phyloP scores from a whole-genome alignment of 2,888 invertebrate genomes.

The Diaprepes abbreviatus region DNA sequence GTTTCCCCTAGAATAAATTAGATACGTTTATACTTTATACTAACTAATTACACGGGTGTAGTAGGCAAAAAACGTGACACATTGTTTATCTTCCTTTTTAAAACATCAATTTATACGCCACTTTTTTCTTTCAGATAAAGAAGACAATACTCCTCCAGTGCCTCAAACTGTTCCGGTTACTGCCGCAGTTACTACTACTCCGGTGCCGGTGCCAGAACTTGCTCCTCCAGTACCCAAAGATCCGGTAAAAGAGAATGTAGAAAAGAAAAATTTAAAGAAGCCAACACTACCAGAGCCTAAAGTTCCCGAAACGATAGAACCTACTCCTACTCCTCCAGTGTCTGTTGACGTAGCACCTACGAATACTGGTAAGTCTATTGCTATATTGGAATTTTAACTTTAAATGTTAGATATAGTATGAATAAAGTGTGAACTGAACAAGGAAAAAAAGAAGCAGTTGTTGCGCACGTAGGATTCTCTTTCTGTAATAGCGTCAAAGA shows the following conservation, averaged over 20 bases:
- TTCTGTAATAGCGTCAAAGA: too few species aligned
- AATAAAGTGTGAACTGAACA: too few species aligned
- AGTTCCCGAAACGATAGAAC: conserved; percentile 15
- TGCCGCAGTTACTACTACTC: conserved; percentile 13
- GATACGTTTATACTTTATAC: too few species aligned
- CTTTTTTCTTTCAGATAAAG: conserved; percentile 41
- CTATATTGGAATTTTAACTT: too few species aligned
- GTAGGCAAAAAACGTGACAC: too few species aligned
- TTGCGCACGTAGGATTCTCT: too few species aligned
- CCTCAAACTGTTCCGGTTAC: conserved; percentile 23
- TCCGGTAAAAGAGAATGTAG: conserved; percentile 19
- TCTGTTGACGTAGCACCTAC: conserved; percentile 9
- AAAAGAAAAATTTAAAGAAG: conserved; percentile 41
- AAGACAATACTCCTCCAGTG: conserved; percentile 36
- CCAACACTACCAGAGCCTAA: conserved; percentile 5
- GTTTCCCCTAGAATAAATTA: too few species aligned
- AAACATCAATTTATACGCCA: too few species aligned
- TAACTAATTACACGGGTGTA: too few species aligned
- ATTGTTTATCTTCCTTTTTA: too few species aligned
- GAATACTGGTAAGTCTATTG: conserved; percentile 42
- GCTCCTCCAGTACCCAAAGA: conserved; percentile 18
- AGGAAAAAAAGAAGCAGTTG: too few species aligned
- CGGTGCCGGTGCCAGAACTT: conserved; percentile 12
- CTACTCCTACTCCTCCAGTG: conserved; percentile 7
- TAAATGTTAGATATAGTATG: too few species aligned